These are phyloP conservation scores for Stenodera caucasica DNA, from an alignment of 2,888 invertebrate species.

Conservation along the genomic window DNA sequence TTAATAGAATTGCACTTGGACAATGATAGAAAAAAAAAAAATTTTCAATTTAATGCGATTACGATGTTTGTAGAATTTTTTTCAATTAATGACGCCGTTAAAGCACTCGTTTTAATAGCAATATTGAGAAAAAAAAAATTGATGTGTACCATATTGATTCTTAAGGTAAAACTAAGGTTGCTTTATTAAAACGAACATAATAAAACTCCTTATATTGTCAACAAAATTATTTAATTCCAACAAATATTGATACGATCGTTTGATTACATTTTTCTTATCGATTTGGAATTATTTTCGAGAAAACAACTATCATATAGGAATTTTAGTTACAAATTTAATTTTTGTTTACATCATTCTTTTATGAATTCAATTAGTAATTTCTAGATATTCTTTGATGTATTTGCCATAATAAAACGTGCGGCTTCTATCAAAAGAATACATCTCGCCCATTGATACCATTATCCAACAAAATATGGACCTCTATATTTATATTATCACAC, in stretches of 20 bases:
- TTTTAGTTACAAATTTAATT: neutral
- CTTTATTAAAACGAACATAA: constrained; percentile 32
- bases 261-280: constrained; percentile 31
- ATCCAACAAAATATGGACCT: too few relatives aligned
- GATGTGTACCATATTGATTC: constrained; percentile 24
- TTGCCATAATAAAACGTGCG: constrained; percentile 14
- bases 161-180: constrained; percentile 14
- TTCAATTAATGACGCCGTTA: too few relatives aligned
- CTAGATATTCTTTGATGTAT: constrained; percentile 19
- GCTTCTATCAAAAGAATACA: constrained; percentile 22
- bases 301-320: neutral
- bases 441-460: constrained; percentile 2
- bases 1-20: constrained; percentile 1
- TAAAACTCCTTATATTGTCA: constrained; percentile 33
- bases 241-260: constrained; percentile 37
- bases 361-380: constrained; percentile 20
- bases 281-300: constrained; percentile 2
- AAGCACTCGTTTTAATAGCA: neutral
- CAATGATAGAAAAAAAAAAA: too few relatives aligned
- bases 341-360: neutral
- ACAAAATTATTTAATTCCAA: constrained; percentile 36
- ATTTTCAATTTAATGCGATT: too few relatives aligned
- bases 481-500: too few relatives aligned
- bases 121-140: constrained; percentile 4
- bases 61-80: too few relatives aligned